Evolutionary conservation across 2,888 invertebrate genomes (phyloP).

Genomic region (Drosophila antonietae): DNA sequence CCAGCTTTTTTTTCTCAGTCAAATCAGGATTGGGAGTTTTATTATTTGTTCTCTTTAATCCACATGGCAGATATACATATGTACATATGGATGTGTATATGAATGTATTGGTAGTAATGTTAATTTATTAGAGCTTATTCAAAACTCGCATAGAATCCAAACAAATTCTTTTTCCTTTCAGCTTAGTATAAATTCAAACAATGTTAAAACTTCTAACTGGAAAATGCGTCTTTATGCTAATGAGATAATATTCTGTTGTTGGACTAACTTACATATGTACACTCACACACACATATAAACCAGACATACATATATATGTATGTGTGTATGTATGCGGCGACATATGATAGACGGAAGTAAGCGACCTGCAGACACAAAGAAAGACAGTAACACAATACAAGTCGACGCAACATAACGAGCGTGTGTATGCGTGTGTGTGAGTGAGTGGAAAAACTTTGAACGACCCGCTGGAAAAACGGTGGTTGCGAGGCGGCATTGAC

Average conservation of each 20-base stretch:
- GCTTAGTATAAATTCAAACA: background rate
- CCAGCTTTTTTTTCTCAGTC: background rate
- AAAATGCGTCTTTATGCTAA: conserved; percentile 70
- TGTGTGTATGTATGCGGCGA: conserved; percentile 27
- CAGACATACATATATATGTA: background rate
- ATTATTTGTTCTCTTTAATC: conserved; percentile 3
- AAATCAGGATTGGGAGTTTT: background rate
- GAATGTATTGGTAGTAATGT: background rate
- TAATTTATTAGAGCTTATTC: background rate
- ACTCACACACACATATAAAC: conserved; percentile 11
- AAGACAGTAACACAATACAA: conserved; percentile 52
- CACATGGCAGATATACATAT: background rate
- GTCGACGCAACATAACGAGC: conserved; percentile 13
- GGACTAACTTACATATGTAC: conserved; percentile 1
- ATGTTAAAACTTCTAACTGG: conserved; percentile 58
- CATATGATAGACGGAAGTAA: conserved; percentile 68
- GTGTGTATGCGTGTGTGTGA: conserved; percentile 8
- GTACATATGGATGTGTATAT: background rate
- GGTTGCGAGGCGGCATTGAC: conserved; percentile 54
- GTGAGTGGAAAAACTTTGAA: conserved; percentile 52
- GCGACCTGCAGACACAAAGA: conserved; percentile 66
- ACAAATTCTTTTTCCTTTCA: background rate
- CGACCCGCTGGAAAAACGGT: conserved; percentile 51
- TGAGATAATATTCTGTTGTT: conserved; percentile 52
- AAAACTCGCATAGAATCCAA: conserved; percentile 2